These are phyloP conservation scores for Microplitis manilae DNA, from an alignment of 2,888 invertebrate species.

Conservation along the genomic window DNA sequence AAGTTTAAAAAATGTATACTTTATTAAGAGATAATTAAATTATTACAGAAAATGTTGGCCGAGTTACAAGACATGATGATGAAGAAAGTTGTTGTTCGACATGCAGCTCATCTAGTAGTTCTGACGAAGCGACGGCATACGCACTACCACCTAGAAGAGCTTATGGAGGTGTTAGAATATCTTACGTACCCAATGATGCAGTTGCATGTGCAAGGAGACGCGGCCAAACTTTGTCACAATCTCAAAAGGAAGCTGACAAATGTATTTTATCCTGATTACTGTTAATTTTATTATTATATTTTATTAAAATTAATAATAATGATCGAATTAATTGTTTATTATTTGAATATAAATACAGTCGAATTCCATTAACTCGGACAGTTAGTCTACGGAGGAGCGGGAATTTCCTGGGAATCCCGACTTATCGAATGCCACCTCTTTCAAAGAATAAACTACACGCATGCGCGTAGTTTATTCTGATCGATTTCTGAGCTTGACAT, in stretches of 20 bases:
- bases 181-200: constrained; percentile 94
- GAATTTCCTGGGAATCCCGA: too few species aligned
- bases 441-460: too few species aligned
- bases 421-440: too few species aligned
- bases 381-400: too few species aligned
- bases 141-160: constrained; percentile 87
- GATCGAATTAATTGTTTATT: constrained; percentile 5
- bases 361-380: too few species aligned
- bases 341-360: not conserved
- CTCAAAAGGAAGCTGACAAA: constrained; percentile 82
- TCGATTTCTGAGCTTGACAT: too few species aligned
- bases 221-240: constrained; percentile 67
- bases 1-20: not conserved
- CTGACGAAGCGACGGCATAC: constrained; percentile 90
- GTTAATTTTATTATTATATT: constrained; percentile 15
- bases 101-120: constrained; percentile 86
- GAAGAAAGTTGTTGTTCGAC: constrained; percentile 89
- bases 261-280: constrained; percentile 87
- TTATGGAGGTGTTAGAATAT: constrained; percentile 90
- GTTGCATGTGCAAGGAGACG: constrained; percentile 85
- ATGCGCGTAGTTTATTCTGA: too few species aligned
- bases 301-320: constrained; percentile 26
- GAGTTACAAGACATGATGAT: constrained; percentile 72
- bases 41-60: constrained; percentile 68
- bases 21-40: constrained; percentile 16